These are phyloP conservation scores for Rhynchopsitta pachyrhyncha DNA, from an alignment of 2,113 vertebrate species.

Conservation along the genomic window DNA sequence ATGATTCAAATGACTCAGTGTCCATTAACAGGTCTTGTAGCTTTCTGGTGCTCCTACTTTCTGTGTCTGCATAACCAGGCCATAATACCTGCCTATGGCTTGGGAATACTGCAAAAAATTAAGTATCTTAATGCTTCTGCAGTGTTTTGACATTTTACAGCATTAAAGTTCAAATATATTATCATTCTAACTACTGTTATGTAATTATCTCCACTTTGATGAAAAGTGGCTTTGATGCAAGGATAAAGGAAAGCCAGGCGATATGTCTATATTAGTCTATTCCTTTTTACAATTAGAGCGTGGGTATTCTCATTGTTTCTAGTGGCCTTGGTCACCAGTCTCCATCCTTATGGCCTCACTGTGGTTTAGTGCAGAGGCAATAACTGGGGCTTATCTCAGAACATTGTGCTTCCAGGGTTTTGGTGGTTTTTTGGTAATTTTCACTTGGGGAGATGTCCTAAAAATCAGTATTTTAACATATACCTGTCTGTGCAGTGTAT, in stretches of 20 bases:
- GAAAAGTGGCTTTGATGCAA: background rate
- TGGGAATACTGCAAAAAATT: background rate
- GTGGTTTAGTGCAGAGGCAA: background rate
- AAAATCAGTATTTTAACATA: background rate
- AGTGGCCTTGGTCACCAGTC: background rate
- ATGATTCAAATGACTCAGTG: background rate
- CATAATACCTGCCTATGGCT: background rate
- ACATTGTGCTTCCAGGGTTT: background rate
- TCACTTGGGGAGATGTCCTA: background rate
- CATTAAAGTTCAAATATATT: background rate
- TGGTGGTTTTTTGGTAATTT: background rate
- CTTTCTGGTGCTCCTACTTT: background rate
- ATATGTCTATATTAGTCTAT: accelerated
- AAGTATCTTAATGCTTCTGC: background rate
- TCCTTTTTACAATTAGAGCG: background rate
- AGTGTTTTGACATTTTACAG: background rate
- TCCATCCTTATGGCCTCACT: background rate
- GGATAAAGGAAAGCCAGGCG: background rate
- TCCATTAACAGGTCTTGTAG: background rate
- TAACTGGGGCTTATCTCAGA: background rate
- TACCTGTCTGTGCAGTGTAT: background rate
- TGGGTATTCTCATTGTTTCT: background rate
- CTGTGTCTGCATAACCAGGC: background rate
- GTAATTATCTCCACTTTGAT: background rate
- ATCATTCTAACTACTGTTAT: background rate